Conservation (phyloP, 2,113 vertebrate species). For the Sialia sialis region DNA sequence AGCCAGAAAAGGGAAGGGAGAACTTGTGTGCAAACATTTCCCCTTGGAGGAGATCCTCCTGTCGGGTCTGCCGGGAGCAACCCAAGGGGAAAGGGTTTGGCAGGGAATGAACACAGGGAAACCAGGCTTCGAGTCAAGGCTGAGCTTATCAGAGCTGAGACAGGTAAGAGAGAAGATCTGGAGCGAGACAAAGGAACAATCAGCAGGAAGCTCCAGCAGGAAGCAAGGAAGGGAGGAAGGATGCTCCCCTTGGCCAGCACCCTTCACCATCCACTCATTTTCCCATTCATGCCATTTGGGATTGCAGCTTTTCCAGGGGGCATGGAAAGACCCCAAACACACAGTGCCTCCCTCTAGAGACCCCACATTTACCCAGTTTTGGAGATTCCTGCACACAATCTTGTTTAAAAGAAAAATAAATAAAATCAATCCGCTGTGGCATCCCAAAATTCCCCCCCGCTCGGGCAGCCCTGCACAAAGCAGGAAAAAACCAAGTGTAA, state of each 20-base stretch:
- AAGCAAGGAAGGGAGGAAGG: not conserved
- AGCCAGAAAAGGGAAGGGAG: constrained; percentile 18
- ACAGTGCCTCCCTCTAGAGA: not conserved
- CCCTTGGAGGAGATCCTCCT: not conserved
- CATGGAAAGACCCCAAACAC: not conserved
- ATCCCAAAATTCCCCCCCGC: not conserved
- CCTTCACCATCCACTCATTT: not conserved
- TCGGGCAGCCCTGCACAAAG: not conserved
- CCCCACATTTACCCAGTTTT: not conserved
- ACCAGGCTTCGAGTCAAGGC: not conserved
- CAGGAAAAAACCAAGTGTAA: not conserved
- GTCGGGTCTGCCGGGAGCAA: not conserved
- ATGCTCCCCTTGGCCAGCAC: not conserved
- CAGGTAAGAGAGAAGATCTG: not conserved
- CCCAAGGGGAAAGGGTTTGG: not conserved
- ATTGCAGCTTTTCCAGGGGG: not conserved
- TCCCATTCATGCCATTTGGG: not conserved
- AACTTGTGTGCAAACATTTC: not conserved
- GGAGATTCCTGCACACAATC: not conserved
- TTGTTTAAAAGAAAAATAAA: not conserved
- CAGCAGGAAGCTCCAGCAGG: not conserved
- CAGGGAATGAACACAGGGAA: not conserved
- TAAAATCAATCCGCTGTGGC: not conserved
- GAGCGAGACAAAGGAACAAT: not conserved
- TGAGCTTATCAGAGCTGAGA: not conserved